phyloP scores from a whole-genome alignment of 2,113 vertebrate species.

The Pitta sordida region DNA sequence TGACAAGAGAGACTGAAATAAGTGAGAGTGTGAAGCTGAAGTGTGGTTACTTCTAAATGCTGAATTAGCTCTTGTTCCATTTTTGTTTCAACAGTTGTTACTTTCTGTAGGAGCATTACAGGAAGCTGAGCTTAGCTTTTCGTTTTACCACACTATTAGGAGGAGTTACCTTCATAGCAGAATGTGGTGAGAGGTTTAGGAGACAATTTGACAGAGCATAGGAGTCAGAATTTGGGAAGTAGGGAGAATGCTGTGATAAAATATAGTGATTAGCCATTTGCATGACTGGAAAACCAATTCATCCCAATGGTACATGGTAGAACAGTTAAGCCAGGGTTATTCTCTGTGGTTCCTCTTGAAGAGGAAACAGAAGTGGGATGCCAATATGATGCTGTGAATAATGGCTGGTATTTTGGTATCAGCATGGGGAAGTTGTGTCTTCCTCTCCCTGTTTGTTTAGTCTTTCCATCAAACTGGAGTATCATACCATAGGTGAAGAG shows the following conservation, averaged over 20 bases:
- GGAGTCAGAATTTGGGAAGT: neutral
- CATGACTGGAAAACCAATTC: neutral
- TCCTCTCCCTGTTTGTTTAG: neutral
- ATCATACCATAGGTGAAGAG: neutral
- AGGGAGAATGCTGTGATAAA: neutral
- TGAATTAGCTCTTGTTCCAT: slow-evolving; percentile 44
- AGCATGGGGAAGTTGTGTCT: neutral
- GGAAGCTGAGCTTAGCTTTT: neutral
- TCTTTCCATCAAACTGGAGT: neutral
- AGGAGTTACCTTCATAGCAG: neutral
- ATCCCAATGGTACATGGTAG: neutral
- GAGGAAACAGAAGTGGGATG: neutral
- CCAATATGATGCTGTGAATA: neutral
- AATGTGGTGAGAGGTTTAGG: neutral
- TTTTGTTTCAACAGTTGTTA: slow-evolving; percentile 45
- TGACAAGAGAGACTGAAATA: slow-evolving; percentile 66
- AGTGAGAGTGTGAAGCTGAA: slow-evolving; percentile 57
- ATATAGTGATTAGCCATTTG: neutral
- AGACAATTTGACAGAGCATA: neutral
- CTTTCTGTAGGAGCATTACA: neutral
- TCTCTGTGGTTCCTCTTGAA: neutral
- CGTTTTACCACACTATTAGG: neutral
- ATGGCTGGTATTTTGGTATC: neutral
- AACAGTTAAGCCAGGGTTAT: neutral
- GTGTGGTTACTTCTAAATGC: slow-evolving; percentile 47